Evolutionary conservation across 1,140 invertebrate genomes (phyloP), one percentile per base, ranked within the genome.

Genomic region (Gonioctena quinquepunctata): DNA sequence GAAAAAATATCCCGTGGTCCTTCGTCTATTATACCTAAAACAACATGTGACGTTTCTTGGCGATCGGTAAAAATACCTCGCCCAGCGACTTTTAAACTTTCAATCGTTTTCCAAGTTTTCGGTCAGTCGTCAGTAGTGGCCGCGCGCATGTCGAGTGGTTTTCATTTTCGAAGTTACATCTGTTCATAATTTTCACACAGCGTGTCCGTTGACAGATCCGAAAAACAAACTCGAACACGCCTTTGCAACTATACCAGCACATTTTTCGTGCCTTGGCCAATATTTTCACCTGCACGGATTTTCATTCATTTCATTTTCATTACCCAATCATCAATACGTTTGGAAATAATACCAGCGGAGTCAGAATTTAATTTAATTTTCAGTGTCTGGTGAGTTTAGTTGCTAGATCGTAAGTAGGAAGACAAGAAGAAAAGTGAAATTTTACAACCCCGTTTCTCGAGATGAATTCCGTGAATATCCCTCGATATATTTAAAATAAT

Each of bases 111-210:
- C 56, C 56, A 59, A 62, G 19, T 66, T 66, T 28, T 54, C 59
- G 26, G 22, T 33, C 62, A 71, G 69, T 71, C 69, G 73, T 74
- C 69, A 62, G 69, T 65, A n/a, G 68, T 68, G 66, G 70, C 66
- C 27, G 62, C 72, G 69, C 42, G 61, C 28, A 42, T 48, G 26
- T 70, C 69, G 66, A 62, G 49, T 60, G 70, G 62, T 69, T 63
- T 52, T 62, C 23, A 28, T 26, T 16, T 60, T 26, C 3, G 7
- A 21, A 26, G 57, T 26, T 16, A 56, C 52, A 56, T n/a, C 52
- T 56, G 18, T 13, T 25, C 5, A 16, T 25, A 18, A 33, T 28
- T 62, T 62, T 62, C 8, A 27, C 42, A 18, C 7, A 11, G 7
- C 22, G 13, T 16, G 19, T 21, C 25, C 16, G 21, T 18, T 28